Evolutionary conservation across 2,888 invertebrate species (phyloP).

Genomic region (Formica aserva): DNA sequence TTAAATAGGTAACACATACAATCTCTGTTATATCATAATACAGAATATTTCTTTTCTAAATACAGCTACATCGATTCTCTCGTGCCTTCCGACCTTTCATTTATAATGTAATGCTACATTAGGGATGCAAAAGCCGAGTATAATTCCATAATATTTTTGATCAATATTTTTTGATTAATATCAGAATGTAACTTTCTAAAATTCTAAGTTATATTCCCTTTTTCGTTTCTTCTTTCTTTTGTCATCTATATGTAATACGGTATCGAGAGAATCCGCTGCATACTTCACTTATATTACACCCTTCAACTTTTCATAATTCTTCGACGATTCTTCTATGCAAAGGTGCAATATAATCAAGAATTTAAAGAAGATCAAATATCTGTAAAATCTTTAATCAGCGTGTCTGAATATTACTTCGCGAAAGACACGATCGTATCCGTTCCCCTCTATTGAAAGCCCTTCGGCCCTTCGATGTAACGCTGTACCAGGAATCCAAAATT

Average conservation of each 20-base stretch:
- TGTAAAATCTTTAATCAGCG: background rate
- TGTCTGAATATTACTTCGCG: background rate
- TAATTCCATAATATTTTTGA: conserved; percentile 2
- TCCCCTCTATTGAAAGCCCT: background rate
- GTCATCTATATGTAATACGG: background rate
- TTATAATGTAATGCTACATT: background rate
- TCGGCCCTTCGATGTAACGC: conserved; percentile 39
- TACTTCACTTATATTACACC: background rate
- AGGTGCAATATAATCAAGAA: background rate
- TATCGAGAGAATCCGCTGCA: background rate
- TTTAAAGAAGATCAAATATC: background rate
- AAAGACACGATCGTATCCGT: background rate
- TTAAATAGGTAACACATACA: background rate
- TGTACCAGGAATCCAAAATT: conserved; percentile 53
- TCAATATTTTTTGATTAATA: background rate
- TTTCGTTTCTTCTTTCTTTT: background rate
- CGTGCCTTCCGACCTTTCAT: background rate
- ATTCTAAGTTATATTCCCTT: background rate
- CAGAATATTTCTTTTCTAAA: background rate
- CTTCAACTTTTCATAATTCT: background rate
- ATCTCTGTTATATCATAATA: background rate
- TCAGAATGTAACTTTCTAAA: background rate
- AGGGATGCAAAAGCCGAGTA: background rate
- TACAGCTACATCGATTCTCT: background rate
- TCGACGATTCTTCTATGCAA: background rate